A percentile compares a stretch with the other conserved stretches of the same genome.
phyloP scores from a whole-genome alignment of 2,797 vertebrate genomes.

The Capromys pilorides region DNA sequence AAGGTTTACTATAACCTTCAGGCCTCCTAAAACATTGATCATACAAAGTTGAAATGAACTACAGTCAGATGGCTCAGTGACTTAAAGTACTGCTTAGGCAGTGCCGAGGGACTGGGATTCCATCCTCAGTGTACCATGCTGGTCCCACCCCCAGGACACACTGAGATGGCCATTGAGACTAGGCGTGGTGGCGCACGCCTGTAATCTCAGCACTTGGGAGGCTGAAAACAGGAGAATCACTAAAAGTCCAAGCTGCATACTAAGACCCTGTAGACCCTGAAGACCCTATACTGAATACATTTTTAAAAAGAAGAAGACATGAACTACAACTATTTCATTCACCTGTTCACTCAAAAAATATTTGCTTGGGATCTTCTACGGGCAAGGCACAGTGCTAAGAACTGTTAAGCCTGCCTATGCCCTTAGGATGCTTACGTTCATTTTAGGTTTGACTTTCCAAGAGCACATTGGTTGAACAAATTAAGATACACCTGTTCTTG shows the following conservation, averaged over 20 bases:
- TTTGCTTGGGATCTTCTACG: background rate
- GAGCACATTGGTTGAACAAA: conserved; percentile 5
- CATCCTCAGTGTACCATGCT: too few species aligned
- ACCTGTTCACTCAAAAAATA: conserved; percentile 7
- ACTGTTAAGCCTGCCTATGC: background rate
- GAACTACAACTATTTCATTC: conserved; percentile 21
- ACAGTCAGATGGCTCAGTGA: too few species aligned
- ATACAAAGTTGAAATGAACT: conserved; percentile 14
- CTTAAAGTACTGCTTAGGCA: too few species aligned
- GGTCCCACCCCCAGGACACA: too few species aligned
- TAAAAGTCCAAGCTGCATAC: too few species aligned
- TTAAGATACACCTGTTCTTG: conserved; percentile 38
- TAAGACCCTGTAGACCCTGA: too few species aligned
- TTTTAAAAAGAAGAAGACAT: background rate
- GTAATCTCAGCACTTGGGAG: too few species aligned
- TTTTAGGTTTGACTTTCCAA: conserved; percentile 30
- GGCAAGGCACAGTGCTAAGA: background rate
- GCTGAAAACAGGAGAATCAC: too few species aligned
- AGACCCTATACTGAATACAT: too few species aligned
- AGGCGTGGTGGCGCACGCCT: too few species aligned
- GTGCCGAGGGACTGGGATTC: too few species aligned
- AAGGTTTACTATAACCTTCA: background rate
- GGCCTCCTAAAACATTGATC: background rate
- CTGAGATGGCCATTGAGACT: too few species aligned
- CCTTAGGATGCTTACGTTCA: conserved; percentile 3